phyloP scores from a whole-genome alignment of 2,888 invertebrate genomes.

The Megalurothrips usitatus region DNA sequence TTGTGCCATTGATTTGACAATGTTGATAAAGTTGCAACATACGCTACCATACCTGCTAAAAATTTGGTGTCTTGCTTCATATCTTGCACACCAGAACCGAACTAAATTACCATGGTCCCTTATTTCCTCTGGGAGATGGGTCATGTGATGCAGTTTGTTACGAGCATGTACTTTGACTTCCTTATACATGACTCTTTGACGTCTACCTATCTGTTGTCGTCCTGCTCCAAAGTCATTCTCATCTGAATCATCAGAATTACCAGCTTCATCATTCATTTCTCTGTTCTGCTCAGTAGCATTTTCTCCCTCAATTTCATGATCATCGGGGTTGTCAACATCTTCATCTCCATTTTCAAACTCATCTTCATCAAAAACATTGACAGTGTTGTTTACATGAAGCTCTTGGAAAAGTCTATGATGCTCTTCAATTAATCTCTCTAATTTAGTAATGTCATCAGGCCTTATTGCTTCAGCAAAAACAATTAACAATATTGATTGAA shows the following conservation, averaged over 20 bases:
- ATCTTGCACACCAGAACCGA: not conserved
- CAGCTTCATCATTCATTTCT: not conserved
- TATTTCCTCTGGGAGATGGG: not conserved
- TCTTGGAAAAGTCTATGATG: constrained; percentile 5
- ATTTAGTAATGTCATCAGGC: not conserved
- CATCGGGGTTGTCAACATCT: not conserved
- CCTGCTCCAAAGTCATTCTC: not conserved
- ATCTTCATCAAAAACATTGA: not conserved
- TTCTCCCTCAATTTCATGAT: too few relatives aligned
- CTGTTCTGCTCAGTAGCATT: too few relatives aligned
- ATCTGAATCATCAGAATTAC: not conserved
- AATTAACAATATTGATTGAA: not conserved
- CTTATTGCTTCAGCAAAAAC: not conserved
- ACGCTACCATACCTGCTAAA: not conserved
- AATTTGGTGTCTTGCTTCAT: not conserved
- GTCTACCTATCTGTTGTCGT: not conserved
- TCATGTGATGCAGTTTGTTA: not conserved
- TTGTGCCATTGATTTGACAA: not conserved
- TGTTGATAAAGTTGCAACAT: not conserved
- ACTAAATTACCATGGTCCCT: not conserved
- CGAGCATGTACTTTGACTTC: not conserved
- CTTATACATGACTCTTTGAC: not conserved
- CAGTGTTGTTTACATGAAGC: not conserved
- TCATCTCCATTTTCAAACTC: not conserved
- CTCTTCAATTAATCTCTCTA: not conserved